These are phyloP conservation scores for Rallus crepitans DNA, from an alignment of 2,797 vertebrate genomes.

Conservation along the genomic window DNA sequence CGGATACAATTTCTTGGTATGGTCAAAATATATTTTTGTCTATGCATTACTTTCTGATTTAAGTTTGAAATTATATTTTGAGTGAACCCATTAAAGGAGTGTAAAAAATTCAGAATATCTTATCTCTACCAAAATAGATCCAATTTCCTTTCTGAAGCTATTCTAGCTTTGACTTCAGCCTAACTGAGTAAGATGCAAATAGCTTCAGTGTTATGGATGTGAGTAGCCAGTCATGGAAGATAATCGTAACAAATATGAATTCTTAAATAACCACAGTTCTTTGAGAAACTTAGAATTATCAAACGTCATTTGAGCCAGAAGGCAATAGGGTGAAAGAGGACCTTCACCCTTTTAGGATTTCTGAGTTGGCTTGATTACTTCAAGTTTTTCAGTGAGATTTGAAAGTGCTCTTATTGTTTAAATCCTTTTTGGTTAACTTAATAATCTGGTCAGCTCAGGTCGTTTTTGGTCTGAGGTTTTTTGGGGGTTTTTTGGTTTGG, in stretches of 20 bases:
- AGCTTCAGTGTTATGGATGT: not conserved
- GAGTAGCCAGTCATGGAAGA: not conserved
- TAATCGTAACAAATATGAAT: not conserved
- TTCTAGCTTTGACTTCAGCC: not conserved
- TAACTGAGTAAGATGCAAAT: not conserved
- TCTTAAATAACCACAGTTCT: not conserved
- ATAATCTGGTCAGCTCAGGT: too few species aligned
- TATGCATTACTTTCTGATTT: not conserved
- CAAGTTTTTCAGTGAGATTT: not conserved
- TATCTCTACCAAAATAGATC: not conserved
- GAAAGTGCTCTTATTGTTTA: not conserved
- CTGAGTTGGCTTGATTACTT: not conserved
- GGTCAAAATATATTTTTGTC: not conserved
- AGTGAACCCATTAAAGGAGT: not conserved
- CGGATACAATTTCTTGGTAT: not conserved
- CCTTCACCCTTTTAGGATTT: not conserved
- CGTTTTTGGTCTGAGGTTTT: not conserved
- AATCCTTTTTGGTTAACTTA: not conserved
- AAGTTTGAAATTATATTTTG: not conserved
- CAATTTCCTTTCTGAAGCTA: not conserved
- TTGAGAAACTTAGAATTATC: not conserved
- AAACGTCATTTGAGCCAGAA: not conserved
- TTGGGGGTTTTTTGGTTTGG: too few species aligned
- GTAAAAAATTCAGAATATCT: not conserved
- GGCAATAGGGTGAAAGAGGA: not conserved